A percentile compares a stretch with the other conserved stretches of the same genome.
Conservation (phyloP, 2,113 vertebrate genomes). For the Pitta sordida region DNA sequence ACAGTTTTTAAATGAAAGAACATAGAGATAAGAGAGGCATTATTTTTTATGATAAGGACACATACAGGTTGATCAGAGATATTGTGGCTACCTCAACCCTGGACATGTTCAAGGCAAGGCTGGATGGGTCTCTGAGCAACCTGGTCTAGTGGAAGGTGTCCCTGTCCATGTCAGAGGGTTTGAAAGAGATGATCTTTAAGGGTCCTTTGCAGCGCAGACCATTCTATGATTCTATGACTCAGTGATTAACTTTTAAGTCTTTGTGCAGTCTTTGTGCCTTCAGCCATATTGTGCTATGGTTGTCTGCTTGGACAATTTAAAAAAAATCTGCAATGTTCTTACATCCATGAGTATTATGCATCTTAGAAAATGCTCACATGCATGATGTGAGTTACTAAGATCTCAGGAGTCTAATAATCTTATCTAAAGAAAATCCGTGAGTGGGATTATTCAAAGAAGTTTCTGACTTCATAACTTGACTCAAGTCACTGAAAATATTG, state of each 20-base stretch:
- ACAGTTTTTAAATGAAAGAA: neutral
- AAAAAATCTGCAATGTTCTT: neutral
- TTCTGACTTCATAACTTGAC: neutral
- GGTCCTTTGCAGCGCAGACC: neutral
- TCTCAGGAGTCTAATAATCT: neutral
- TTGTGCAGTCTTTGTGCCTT: neutral
- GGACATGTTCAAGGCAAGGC: neutral
- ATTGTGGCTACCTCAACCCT: neutral
- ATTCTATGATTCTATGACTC: neutral
- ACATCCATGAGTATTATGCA: neutral
- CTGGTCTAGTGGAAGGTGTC: neutral
- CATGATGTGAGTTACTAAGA: neutral
- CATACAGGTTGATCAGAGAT: neutral
- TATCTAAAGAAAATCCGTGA: neutral
- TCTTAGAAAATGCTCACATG: neutral
- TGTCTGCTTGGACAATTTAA: neutral
- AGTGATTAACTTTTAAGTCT: neutral
- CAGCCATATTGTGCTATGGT: neutral
- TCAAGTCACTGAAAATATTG: neutral
- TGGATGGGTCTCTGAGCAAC: neutral
- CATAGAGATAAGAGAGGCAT: neutral
- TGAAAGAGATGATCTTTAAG: neutral
- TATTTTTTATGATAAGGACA: neutral
- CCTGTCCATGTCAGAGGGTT: accelerated
- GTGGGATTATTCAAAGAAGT: accelerated